phyloP scores from a whole-genome alignment of 2,888 invertebrate genomes.

The Cosmia trapezina region DNA sequence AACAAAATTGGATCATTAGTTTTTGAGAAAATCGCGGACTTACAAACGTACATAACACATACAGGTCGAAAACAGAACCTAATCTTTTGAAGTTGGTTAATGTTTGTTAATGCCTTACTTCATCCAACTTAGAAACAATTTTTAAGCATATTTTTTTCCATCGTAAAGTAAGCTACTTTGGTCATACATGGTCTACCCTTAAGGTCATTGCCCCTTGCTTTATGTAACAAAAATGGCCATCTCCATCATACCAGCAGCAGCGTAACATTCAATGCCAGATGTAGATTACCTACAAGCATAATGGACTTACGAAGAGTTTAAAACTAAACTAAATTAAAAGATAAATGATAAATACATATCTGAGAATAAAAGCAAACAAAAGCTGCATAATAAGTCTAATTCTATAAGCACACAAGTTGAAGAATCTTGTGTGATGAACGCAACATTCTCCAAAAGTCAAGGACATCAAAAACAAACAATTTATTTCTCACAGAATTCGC shows the following conservation, averaged over 20 bases:
- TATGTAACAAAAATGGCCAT: slow-evolving; percentile 1
- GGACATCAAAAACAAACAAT: slow-evolving; percentile 32
- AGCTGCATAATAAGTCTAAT: neutral
- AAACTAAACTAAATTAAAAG: neutral
- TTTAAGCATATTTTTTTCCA: neutral
- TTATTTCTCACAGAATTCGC: slow-evolving; percentile 26
- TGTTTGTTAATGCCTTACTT: neutral
- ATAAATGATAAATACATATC: neutral
- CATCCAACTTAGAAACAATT: neutral
- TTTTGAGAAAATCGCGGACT: too few relatives aligned
- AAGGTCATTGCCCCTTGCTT: slow-evolving; percentile 9
- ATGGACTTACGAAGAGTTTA: neutral
- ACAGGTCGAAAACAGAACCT: too few relatives aligned
- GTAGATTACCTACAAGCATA: too few relatives aligned
- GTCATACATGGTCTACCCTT: slow-evolving; percentile 19
- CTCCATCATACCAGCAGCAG: neutral
- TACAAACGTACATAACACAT: too few relatives aligned
- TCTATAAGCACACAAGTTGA: slow-evolving; percentile 10
- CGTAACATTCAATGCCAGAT: too few relatives aligned
- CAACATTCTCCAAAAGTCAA: slow-evolving; percentile 44
- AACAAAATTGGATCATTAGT: too few relatives aligned
- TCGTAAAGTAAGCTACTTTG: neutral
- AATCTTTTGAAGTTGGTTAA: too few relatives aligned
- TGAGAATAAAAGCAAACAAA: neutral
- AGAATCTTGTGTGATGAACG: neutral